A percentile compares a stretch with the other conserved stretches of the same genome.
Conservation (phyloP, 2,113 vertebrate genomes). For the Saguinus imperator region DNA sequence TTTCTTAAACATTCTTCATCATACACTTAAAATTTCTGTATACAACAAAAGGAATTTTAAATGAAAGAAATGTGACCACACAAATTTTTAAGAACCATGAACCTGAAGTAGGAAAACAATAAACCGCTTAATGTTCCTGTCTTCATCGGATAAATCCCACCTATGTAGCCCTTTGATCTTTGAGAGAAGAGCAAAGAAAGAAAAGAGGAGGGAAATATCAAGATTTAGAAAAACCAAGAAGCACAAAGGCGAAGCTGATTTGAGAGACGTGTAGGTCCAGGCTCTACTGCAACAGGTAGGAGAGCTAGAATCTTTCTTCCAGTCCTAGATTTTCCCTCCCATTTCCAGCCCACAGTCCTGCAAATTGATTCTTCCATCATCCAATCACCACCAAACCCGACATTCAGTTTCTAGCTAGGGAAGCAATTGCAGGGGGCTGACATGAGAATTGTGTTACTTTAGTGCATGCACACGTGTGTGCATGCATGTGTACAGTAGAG, state of each 20-base stretch:
- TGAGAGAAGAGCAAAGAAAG: not conserved
- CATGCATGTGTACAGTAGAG: too few species aligned
- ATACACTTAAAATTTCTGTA: not conserved
- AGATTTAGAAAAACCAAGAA: not conserved
- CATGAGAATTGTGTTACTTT: not conserved
- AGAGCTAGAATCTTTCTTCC: not conserved
- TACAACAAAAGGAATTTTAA: not conserved
- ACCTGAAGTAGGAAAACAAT: not conserved
- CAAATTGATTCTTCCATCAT: not conserved
- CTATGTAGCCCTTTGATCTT: not conserved
- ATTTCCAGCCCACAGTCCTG: not conserved
- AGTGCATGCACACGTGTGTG: too few species aligned
- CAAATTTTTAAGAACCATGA: not conserved
- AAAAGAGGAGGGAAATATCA: not conserved
- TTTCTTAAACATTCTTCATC: not conserved
- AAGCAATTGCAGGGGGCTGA: not conserved
- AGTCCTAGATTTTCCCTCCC: not conserved
- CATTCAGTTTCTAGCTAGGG: not conserved
- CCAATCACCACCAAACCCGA: not conserved
- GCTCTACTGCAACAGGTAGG: fast-evolving
- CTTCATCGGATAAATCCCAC: not conserved
- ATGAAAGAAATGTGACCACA: not conserved
- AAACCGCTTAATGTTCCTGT: not conserved
- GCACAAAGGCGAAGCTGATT: not conserved
- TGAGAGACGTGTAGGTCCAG: not conserved